Percentiles rank a stretch among this genome's conserved stretches.
Conservation (phyloP, 2,888 invertebrate species). For the Cancer borealis region DNA sequence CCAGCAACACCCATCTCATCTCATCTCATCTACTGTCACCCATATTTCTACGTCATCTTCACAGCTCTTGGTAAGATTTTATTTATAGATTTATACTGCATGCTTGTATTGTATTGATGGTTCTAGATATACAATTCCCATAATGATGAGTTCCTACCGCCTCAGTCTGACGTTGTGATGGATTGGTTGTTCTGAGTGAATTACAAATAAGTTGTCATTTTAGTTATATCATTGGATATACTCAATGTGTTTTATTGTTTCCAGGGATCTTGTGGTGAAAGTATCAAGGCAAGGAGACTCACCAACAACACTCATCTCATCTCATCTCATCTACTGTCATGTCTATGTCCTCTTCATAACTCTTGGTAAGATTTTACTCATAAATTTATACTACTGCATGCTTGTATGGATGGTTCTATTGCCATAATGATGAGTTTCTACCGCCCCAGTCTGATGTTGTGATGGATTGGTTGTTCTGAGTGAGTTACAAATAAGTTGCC, state of each 20-base stretch:
- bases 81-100: too few species aligned
- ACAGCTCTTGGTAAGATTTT: too few species aligned
- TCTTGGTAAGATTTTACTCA: too few species aligned
- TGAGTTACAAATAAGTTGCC: not conserved
- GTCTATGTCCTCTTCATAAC: too few species aligned
- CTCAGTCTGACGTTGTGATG: constrained; percentile 55
- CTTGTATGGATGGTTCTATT: not conserved
- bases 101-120: not conserved
- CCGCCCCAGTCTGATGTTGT: constrained; percentile 58
- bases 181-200: constrained; percentile 36
- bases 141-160: constrained; percentile 51
- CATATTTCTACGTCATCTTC: too few species aligned
- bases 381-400: too few species aligned
- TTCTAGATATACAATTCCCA: not conserved
- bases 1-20: too few species aligned
- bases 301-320: not conserved
- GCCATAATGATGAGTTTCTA: constrained; percentile 3
- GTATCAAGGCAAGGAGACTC: not conserved
- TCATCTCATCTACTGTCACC: too few species aligned
- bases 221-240: not conserved
- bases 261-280: not conserved
- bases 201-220: not conserved
- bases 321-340: too few species aligned
- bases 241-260: not conserved
- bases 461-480: constrained; percentile 55